Percentiles rank a stretch among this genome's conserved stretches.
These are phyloP conservation scores for Oreochromis grahami DNA, from an alignment of 2,797 vertebrate genomes.

Conservation along the genomic window DNA sequence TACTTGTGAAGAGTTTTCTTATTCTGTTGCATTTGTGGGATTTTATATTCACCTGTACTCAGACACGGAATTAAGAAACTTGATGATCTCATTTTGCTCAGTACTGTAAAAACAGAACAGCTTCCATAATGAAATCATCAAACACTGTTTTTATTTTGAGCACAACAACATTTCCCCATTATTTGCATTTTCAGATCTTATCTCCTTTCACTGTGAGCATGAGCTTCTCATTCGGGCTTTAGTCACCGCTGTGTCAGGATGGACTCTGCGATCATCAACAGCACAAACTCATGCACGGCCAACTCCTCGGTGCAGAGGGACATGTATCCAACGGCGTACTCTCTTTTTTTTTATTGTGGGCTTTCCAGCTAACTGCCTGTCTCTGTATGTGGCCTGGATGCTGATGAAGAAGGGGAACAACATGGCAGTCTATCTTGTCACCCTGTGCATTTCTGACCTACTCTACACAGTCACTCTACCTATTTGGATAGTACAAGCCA, in stretches of 20 bases:
- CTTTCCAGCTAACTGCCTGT: slow-evolving; percentile 58
- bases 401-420: slow-evolving; percentile 45
- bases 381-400: slow-evolving; percentile 53
- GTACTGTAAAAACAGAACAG: rapidly evolving
- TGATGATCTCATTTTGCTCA: not conserved
- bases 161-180: rapidly evolving
- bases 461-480: slow-evolving; percentile 59
- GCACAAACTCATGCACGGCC: not conserved
- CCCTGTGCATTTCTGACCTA: slow-evolving; percentile 57
- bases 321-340: slow-evolving; percentile 40
- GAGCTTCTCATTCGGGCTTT: not conserved
- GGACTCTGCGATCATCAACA: not conserved
- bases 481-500: slow-evolving; percentile 51
- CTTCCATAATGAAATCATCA: not conserved
- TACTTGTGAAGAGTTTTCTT: not conserved
- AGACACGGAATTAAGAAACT: not conserved
- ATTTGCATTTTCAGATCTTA: slow-evolving; percentile 7
- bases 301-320: not conserved
- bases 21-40: not conserved
- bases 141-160: not conserved
- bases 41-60: not conserved
- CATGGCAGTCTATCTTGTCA: slow-evolving; percentile 51
- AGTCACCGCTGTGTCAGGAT: not conserved
- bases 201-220: not conserved
- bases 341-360: slow-evolving; percentile 55